Conservation (phyloP, 2,797 vertebrate species). For the Podargus strigoides region DNA sequence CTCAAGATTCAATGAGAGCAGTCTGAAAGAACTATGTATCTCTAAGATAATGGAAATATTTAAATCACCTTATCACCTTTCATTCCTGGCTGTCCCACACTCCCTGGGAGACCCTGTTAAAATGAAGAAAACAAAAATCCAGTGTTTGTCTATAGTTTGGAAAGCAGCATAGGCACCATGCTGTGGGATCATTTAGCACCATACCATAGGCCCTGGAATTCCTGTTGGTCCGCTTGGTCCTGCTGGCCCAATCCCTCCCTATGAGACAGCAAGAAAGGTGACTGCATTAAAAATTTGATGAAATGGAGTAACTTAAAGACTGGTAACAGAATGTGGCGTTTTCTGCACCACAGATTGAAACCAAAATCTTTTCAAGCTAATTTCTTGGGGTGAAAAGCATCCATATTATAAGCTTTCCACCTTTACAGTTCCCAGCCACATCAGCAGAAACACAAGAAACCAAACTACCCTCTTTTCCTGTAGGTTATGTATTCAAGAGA, state of each 20-base stretch:
- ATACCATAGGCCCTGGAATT: conserved; percentile 88
- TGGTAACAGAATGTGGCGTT: not conserved
- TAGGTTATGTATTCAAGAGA: not conserved
- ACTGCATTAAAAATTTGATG: not conserved
- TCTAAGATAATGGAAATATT: conserved; percentile 91
- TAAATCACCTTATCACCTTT: conserved; percentile 99
- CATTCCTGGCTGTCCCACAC: conserved; percentile 91
- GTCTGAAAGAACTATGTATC: conserved; percentile 45
- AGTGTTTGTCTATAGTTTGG: not conserved
- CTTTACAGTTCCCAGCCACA: not conserved
- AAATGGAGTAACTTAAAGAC: not conserved
- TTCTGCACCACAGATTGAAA: not conserved
- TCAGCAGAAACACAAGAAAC: not conserved
- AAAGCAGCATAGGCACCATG: not conserved
- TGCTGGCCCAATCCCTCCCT: conserved; percentile 85
- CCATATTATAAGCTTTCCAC: not conserved
- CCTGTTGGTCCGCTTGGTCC: conserved; percentile 84
- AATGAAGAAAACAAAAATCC: conserved; percentile 31
- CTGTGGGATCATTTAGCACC: not conserved
- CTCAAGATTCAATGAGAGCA: not conserved
- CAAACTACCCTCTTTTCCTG: not conserved
- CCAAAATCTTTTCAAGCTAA: not conserved
- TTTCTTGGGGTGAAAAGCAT: not conserved
- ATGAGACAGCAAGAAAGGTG: conserved; percentile 9
- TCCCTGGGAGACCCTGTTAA: conserved; percentile 88